phyloP scores from a whole-genome alignment of 2,113 vertebrate genomes.

The Nycticebus coucang region DNA sequence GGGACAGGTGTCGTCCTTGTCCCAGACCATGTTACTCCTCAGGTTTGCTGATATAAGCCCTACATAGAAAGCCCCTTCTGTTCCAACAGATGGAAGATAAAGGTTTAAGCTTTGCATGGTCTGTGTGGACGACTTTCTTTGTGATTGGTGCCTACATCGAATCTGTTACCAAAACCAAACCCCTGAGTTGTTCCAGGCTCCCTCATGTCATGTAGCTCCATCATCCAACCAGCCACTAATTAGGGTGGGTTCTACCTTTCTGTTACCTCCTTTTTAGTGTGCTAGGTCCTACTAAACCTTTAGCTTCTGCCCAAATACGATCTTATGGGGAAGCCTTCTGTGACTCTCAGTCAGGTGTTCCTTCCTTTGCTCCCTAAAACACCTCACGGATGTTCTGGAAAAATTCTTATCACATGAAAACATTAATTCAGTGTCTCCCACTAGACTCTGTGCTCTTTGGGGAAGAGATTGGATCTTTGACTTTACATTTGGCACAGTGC shows the following conservation, averaged over 20 bases:
- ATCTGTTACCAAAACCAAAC: not conserved
- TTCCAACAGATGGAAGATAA: not conserved
- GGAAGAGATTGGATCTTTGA: not conserved
- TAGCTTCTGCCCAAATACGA: not conserved
- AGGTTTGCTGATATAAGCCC: not conserved
- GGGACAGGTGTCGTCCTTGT: not conserved
- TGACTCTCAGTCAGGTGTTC: not conserved
- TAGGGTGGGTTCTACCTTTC: not conserved
- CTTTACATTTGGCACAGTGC: not conserved
- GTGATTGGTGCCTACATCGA: not conserved
- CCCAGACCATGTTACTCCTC: too few relatives aligned
- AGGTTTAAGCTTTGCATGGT: not conserved
- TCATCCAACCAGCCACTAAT: not conserved
- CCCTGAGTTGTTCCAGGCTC: not conserved
- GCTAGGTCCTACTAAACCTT: not conserved
- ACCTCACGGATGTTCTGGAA: not conserved
- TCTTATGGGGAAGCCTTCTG: not conserved
- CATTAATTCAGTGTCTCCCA: not conserved
- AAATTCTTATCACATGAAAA: not conserved
- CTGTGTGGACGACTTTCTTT: not conserved
- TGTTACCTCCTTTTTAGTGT: not conserved
- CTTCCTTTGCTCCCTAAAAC: not conserved
- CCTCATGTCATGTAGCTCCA: not conserved
- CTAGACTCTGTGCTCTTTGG: not conserved
- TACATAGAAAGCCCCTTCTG: not conserved